phyloP scores from a whole-genome alignment of 2,113 vertebrate genomes.

The Lophochroa leadbeateri region DNA sequence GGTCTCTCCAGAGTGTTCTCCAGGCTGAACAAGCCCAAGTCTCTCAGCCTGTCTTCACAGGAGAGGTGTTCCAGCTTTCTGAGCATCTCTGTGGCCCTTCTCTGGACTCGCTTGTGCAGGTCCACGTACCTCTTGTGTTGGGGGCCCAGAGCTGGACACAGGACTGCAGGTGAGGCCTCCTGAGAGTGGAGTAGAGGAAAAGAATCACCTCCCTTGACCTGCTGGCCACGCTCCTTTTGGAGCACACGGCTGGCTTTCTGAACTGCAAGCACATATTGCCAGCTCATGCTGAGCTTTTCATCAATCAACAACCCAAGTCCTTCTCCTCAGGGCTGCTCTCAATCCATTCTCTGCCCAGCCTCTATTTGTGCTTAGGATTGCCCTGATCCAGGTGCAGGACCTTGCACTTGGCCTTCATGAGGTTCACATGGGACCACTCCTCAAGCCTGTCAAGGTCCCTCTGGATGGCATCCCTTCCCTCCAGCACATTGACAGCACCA shows the following conservation, averaged over 20 bases:
- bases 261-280: neutral
- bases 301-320: neutral
- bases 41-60: neutral
- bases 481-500: neutral
- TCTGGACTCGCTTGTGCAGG: neutral
- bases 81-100: neutral
- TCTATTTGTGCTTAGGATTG: neutral
- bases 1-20: neutral
- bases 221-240: neutral
- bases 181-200: neutral
- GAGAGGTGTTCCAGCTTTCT: neutral
- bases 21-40: neutral
- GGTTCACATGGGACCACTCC: too few relatives aligned
- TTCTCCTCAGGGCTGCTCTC: too few relatives aligned
- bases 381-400: neutral
- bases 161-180: neutral
- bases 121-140: neutral
- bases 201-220: neutral
- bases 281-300: neutral
- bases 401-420: neutral
- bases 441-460: neutral
- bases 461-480: neutral
- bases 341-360: neutral
- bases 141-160: neutral
- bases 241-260: neutral